Evolutionary conservation across 2,888 invertebrate species (phyloP).

Genomic region (Sphinx pinastri): DNA sequence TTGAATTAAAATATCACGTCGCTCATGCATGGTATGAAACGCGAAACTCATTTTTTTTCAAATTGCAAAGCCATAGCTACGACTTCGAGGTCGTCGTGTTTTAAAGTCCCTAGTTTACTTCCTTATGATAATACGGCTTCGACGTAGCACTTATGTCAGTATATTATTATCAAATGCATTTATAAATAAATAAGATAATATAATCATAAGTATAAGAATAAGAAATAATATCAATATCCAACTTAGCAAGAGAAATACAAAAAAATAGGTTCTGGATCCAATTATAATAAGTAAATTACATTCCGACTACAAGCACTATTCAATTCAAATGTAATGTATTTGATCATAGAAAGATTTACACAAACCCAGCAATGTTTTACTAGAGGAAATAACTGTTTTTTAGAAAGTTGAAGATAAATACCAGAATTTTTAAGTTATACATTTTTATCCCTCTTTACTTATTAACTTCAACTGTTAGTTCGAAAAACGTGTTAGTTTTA

Average conservation of each 20-base stretch:
- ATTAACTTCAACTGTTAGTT: background rate
- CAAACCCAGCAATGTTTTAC: background rate
- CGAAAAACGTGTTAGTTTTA: background rate
- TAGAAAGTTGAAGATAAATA: background rate
- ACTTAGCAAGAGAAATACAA: too few species aligned
- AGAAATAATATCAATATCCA: too few species aligned
- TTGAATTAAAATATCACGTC: background rate
- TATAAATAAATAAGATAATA: too few species aligned
- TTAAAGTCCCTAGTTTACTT: conserved; percentile 9
- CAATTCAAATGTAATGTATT: too few species aligned
- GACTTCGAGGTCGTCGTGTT: conserved; percentile 16
- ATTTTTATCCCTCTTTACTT: background rate
- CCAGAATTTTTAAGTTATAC: background rate
- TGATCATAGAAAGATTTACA: too few species aligned
- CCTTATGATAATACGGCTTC: background rate
- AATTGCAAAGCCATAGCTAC: conserved; percentile 11
- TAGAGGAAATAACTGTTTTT: background rate
- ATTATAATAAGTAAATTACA: too few species aligned
- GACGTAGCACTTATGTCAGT: background rate
- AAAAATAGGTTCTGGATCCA: too few species aligned
- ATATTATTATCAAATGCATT: too few species aligned
- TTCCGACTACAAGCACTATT: too few species aligned
- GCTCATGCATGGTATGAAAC: conserved; percentile 2
- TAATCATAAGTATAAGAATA: too few species aligned
- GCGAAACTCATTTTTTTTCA: background rate